Evolutionary conservation across 2,113 vertebrate species (phyloP).

Genomic region (Ameiurus melas): DNA sequence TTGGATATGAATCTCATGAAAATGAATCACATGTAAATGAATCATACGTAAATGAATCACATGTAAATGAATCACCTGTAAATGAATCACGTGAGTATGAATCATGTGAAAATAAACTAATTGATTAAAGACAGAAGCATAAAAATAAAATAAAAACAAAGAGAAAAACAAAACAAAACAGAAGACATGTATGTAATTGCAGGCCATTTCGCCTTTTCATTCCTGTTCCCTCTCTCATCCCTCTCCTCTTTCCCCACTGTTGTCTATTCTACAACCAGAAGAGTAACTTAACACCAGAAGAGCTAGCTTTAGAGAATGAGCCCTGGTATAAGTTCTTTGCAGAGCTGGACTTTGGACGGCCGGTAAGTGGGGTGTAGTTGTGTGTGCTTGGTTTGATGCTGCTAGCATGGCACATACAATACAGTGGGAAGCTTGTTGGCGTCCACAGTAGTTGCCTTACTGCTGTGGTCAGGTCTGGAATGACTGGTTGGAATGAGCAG

Average conservation of each 20-base stretch:
- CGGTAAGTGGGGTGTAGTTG: conserved; percentile 84
- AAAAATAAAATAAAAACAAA: no score
- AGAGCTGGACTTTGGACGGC: conserved; percentile 88
- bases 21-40: no score
- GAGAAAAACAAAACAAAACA: no score
- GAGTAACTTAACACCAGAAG: conserved; percentile 81
- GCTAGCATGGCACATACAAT: conserved; percentile 40
- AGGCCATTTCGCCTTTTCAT: conserved; percentile 26
- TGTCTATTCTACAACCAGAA: conserved; percentile 71
- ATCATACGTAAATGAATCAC: no score
- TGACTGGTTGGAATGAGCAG: conserved; percentile 40
- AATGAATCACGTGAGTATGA: no score
- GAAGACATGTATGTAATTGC: no score
- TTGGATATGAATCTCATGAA: no score
- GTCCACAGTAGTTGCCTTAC: conserved; percentile 14
- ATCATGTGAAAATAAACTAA: no score
- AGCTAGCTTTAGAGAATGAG: conserved; percentile 93
- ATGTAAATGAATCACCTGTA: no score
- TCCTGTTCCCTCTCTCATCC: conserved; percentile 63
- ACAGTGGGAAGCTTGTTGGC: conserved; percentile 28
- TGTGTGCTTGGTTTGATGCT: conserved; percentile 43
- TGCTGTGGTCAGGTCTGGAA: conserved; percentile 31
- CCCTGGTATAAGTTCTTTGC: conserved; percentile 96
- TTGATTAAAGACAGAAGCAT: no score
- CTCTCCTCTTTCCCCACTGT: conserved; percentile 53